These are phyloP conservation scores for Camptogramma bilineatum DNA, from an alignment of 2,888 invertebrate species.

Conservation along the genomic window DNA sequence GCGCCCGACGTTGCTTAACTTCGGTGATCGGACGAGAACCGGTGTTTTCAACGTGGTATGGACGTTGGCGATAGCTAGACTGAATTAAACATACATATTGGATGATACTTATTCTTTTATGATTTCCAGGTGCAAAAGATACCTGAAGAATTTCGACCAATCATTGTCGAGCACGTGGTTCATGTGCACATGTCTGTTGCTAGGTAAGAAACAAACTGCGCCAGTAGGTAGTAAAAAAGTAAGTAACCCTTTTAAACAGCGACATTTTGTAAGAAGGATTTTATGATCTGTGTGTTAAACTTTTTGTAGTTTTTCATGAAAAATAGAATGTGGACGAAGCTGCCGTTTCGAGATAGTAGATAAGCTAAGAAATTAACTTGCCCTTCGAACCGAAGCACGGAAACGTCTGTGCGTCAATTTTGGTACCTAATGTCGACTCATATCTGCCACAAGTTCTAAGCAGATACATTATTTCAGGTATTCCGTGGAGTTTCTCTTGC, in stretches of 20 bases:
- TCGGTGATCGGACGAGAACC: constrained; percentile 81
- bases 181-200: constrained; percentile 92
- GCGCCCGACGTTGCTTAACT: constrained; percentile 79
- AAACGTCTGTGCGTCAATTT: too few relatives aligned
- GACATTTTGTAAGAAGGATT: too few relatives aligned
- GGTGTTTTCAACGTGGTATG: constrained; percentile 48
- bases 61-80: constrained; percentile 24
- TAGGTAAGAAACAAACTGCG: constrained; percentile 46
- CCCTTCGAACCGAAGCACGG: too few relatives aligned
- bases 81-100: not conserved
- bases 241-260: too few relatives aligned
- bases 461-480: constrained; percentile 66
- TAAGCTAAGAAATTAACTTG: too few relatives aligned
- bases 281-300: too few relatives aligned
- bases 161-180: constrained; percentile 93
- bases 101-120: not conserved
- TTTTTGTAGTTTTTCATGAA: too few relatives aligned
- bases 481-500: constrained; percentile 89
- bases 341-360: too few relatives aligned
- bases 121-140: constrained; percentile 86
- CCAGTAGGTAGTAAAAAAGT: too few relatives aligned
- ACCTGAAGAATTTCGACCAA: constrained; percentile 87
- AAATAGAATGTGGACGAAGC: too few relatives aligned
- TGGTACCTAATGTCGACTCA: too few relatives aligned
- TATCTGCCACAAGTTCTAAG: not conserved